A percentile compares a stretch with the other conserved stretches of the same genome.
These are phyloP conservation scores for Zophobas atratus DNA, from an alignment of 1,140 invertebrate species.

Conservation along the genomic window DNA sequence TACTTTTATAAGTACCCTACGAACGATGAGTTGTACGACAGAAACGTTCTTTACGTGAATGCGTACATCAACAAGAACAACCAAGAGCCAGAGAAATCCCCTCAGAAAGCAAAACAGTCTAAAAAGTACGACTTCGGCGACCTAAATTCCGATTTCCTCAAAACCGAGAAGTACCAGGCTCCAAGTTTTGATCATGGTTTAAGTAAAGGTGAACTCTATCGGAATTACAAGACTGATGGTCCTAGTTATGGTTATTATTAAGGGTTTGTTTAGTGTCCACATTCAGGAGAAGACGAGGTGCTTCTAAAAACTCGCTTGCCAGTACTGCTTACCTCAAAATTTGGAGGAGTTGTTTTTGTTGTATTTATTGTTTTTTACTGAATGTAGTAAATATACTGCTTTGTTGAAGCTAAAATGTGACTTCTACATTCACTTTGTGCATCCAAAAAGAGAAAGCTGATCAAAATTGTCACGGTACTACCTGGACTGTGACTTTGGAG, in stretches of 20 bases:
- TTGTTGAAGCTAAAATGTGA: too few species aligned
- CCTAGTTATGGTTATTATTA: neutral
- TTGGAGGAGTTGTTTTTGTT: neutral
- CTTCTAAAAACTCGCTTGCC: neutral
- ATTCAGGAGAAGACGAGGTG: neutral
- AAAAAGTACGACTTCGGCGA: constrained; percentile 1
- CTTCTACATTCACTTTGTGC: too few species aligned
- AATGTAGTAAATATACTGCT: too few species aligned
- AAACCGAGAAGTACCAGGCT: constrained; percentile 1
- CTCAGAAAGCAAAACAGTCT: neutral
- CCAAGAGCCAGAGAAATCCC: too few species aligned
- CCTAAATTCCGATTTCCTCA: neutral
- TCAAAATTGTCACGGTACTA: too few species aligned
- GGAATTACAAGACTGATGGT: constrained; percentile 26
- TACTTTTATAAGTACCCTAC: constrained; percentile 2
- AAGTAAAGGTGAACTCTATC: neutral
- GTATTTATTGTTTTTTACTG: constrained; percentile 12
- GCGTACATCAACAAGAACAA: constrained; percentile 6
- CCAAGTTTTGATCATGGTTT: neutral
- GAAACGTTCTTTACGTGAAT: neutral
- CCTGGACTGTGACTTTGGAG: too few species aligned
- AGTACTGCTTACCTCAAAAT: neutral
- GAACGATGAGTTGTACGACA: neutral
- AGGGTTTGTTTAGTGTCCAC: neutral
- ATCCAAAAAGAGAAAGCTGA: too few species aligned